phyloP scores from a whole-genome alignment of 23 tunicate species.

The Oikopleura albicans region DNA sequence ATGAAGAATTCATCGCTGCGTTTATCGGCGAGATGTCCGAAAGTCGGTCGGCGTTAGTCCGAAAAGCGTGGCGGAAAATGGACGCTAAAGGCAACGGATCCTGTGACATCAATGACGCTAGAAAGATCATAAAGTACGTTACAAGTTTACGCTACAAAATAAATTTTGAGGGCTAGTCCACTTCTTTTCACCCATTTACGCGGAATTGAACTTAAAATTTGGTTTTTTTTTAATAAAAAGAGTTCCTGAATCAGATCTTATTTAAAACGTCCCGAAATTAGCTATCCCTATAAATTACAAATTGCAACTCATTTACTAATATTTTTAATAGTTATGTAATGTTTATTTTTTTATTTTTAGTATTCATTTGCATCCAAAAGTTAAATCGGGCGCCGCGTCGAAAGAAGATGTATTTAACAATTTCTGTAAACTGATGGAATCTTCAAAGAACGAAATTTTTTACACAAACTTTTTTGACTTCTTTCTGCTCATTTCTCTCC shows the following conservation, averaged over 20 bases:
- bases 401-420: background rate
- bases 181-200: too few relatives aligned
- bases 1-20: background rate
- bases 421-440: background rate
- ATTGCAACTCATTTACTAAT: background rate
- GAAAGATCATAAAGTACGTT: background rate
- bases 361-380: background rate
- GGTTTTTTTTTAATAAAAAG: background rate
- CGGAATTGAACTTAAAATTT: background rate
- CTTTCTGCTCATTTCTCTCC: background rate
- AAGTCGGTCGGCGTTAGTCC: background rate
- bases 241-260: too few relatives aligned
- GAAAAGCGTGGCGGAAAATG: background rate
- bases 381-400: background rate
- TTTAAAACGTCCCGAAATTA: too few relatives aligned
- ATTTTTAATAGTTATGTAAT: background rate
- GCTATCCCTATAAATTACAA: too few relatives aligned
- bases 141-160: too few relatives aligned
- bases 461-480: background rate
- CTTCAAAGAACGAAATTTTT: background rate
- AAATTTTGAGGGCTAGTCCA: too few relatives aligned
- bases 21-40: constrained; percentile 15
- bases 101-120: background rate
- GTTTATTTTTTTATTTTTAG: background rate
- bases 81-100: background rate